Percentiles rank a stretch among this genome's conserved stretches.
phyloP scores from a whole-genome alignment of 2,113 vertebrate species.

The Calyptommatus sinebrachiatus region DNA sequence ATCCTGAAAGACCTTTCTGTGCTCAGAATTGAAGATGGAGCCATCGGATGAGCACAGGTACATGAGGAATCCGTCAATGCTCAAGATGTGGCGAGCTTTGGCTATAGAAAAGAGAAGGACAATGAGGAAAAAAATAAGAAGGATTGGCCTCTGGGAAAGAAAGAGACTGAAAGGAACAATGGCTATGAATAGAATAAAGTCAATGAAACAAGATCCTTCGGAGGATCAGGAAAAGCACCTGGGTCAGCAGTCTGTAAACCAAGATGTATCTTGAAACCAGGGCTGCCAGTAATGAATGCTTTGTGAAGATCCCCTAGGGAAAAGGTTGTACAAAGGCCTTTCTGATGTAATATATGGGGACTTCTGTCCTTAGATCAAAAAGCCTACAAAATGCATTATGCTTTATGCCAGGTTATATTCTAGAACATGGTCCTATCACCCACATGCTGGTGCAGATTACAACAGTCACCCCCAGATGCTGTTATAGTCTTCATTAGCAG shows the following conservation, averaged over 20 bases:
- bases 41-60: conserved; percentile 89
- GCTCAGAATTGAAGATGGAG: conserved; percentile 82
- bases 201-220: not conserved
- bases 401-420: too few species aligned
- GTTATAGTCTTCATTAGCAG: too few species aligned
- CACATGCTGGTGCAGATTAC: too few species aligned
- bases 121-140: not conserved
- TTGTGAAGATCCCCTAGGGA: not conserved
- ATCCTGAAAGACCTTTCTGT: conserved; percentile 79
- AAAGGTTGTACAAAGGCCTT: not conserved
- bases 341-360: too few species aligned
- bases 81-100: conserved; percentile 82
- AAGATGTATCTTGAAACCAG: not conserved
- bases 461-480: too few species aligned
- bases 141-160: not conserved
- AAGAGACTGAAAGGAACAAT: not conserved
- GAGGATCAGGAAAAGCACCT: not conserved
- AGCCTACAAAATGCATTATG: too few species aligned
- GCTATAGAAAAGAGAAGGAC: conserved; percentile 62
- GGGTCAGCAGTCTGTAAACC: not conserved
- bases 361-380: not conserved
- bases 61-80: conserved; percentile 87
- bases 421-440: too few species aligned
- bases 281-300: not conserved
- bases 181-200: not conserved